These are phyloP conservation scores for Athrips mouffetella DNA, from an alignment of 2,888 invertebrate species.

Conservation along the genomic window DNA sequence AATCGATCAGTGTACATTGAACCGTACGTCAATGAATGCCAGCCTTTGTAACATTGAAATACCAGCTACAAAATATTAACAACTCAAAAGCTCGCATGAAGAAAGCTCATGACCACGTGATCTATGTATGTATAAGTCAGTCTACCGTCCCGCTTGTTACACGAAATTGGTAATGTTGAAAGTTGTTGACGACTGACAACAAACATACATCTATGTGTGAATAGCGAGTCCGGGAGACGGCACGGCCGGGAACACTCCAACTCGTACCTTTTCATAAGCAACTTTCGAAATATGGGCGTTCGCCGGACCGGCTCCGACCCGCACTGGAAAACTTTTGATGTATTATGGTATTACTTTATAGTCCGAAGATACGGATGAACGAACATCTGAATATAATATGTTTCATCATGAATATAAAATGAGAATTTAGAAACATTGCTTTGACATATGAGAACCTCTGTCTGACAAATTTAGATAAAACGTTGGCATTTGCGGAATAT, in stretches of 20 bases:
- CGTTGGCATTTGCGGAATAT: not conserved
- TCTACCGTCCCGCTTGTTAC: constrained; percentile 5
- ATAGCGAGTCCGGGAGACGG: constrained; percentile 31
- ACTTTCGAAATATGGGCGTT: constrained; percentile 41
- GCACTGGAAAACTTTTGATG: constrained; percentile 45
- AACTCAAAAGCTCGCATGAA: not conserved
- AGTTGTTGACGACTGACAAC: constrained; percentile 24
- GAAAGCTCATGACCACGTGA: not conserved
- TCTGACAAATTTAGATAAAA: constrained; percentile 9
- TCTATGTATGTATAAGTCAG: not conserved
- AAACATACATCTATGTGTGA: constrained; percentile 14
- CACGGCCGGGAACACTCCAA: constrained; percentile 32
- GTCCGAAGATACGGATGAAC: constrained; percentile 25
- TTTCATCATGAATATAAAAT: constrained; percentile 32
- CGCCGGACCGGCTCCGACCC: constrained; percentile 33
- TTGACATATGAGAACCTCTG: constrained; percentile 21
- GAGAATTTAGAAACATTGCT: constrained; percentile 24
- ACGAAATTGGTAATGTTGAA: constrained; percentile 22
- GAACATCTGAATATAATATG: constrained; percentile 26
- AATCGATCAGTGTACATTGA: constrained; percentile 15
- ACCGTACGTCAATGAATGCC: not conserved
- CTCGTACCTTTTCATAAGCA: constrained; percentile 42
- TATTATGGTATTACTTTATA: constrained; percentile 33
- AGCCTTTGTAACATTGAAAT: constrained; percentile 5
- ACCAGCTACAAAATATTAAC: not conserved